Evolutionary conservation across 2,797 vertebrate species (phyloP).

Genomic region (Iguana delicatissima): DNA sequence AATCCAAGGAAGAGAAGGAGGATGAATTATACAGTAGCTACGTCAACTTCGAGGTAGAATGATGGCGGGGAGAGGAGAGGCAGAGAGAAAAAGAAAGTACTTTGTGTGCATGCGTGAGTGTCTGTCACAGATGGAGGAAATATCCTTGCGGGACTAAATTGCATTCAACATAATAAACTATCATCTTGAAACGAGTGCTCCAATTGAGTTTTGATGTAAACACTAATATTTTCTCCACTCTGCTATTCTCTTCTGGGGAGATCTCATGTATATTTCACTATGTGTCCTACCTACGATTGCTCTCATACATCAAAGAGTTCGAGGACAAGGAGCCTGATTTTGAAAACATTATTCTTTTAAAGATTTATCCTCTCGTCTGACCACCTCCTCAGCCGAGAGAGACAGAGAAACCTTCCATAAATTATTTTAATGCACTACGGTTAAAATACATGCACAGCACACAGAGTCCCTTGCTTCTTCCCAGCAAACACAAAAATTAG

Average conservation of each 20-base stretch:
- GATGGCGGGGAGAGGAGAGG: neutral
- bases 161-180: slow-evolving; percentile 79
- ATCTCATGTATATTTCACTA: slow-evolving; percentile 83
- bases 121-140: slow-evolving; percentile 57
- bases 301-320: slow-evolving; percentile 84
- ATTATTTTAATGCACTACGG: slow-evolving; percentile 73
- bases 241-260: slow-evolving; percentile 74
- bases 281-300: slow-evolving; percentile 81
- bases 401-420: slow-evolving; percentile 73
- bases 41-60: slow-evolving; percentile 12
- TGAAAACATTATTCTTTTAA: slow-evolving; percentile 87
- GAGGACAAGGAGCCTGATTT: slow-evolving; percentile 83
- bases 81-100: neutral
- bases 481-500: slow-evolving; percentile 34
- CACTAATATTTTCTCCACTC: slow-evolving; percentile 81
- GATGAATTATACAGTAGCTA: slow-evolving; percentile 1
- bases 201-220: slow-evolving; percentile 84
- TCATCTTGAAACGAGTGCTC: slow-evolving; percentile 78
- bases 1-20: neutral
- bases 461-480: neutral
- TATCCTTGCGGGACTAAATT: slow-evolving; percentile 73
- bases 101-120: neutral
- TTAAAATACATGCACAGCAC: slow-evolving; percentile 53
- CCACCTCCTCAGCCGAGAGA: slow-evolving; percentile 77
- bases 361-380: slow-evolving; percentile 84